phyloP scores from a whole-genome alignment of 2,113 vertebrate species.

The Alosa alosa region DNA sequence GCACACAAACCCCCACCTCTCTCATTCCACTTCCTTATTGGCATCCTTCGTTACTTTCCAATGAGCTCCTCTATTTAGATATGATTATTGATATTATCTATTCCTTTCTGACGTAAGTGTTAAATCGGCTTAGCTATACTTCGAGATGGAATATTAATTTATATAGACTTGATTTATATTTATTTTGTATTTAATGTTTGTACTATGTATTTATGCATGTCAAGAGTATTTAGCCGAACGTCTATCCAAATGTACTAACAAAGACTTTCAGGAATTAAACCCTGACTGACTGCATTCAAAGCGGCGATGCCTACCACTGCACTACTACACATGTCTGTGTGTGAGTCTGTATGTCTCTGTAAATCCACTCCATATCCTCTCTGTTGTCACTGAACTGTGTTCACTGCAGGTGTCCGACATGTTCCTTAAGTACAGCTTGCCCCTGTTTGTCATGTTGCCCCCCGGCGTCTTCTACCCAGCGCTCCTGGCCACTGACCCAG shows the following conservation, averaged over 20 bases:
- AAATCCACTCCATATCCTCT: background rate
- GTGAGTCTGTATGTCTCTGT: background rate
- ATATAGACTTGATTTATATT: too few species aligned
- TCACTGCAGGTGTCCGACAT: slow-evolving; percentile 84
- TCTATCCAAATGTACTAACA: background rate
- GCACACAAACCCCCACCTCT: background rate
- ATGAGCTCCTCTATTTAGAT: background rate
- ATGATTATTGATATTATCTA: background rate
- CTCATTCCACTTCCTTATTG: background rate
- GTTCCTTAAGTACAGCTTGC: slow-evolving; percentile 81
- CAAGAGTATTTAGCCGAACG: too few species aligned
- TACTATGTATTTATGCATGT: too few species aligned
- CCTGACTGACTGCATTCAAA: background rate
- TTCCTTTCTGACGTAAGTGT: background rate
- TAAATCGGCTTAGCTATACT: background rate
- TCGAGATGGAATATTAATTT: background rate
- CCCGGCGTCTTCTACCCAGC: slow-evolving; percentile 85
- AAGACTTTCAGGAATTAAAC: background rate
- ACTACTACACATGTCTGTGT: background rate
- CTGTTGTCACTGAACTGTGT: background rate
- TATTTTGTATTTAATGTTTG: too few species aligned
- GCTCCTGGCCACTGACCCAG: slow-evolving; percentile 78
- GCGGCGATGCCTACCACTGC: too few species aligned
- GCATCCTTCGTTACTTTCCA: background rate
- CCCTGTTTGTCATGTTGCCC: slow-evolving; percentile 83